Percentiles rank a stretch among this genome's conserved stretches.
These are phyloP conservation scores for Samia ricini DNA, from an alignment of 1,140 invertebrate species.

Conservation along the genomic window DNA sequence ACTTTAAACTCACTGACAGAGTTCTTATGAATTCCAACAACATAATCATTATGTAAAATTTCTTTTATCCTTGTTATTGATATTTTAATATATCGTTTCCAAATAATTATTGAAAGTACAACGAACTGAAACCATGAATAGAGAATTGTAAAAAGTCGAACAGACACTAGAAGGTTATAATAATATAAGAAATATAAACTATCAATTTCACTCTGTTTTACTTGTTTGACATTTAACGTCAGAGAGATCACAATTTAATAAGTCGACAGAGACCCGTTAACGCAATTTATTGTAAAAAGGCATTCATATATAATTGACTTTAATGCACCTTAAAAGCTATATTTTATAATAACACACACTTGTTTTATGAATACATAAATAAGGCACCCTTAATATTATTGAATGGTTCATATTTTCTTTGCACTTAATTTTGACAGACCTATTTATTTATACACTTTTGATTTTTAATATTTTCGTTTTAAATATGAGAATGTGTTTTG, in stretches of 20 bases:
- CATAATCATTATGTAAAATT: neutral
- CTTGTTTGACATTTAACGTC: neutral
- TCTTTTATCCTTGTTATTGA: slow-evolving; percentile 11
- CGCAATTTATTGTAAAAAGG: neutral
- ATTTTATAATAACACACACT: neutral
- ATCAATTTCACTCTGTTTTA: neutral
- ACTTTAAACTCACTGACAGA: slow-evolving; percentile 3
- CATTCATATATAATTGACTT: slow-evolving; percentile 6
- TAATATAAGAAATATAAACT: neutral
- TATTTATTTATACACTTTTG: too few relatives aligned
- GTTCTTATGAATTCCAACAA: neutral
- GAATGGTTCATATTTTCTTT: neutral
- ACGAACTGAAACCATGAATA: too few relatives aligned
- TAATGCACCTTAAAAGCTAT: neutral
- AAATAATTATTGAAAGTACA: neutral
- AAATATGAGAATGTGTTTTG: too few relatives aligned
- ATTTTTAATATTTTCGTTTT: too few relatives aligned
- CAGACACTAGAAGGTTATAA: neutral
- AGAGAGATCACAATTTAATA: slow-evolving; percentile 2
- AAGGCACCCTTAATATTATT: slow-evolving; percentile 6
- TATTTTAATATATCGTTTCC: neutral
- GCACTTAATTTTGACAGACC: too few relatives aligned
- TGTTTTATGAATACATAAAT: neutral
- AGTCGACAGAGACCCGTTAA: neutral
- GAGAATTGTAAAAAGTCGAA: neutral